Base-by-base conservation (phyloP, 2,888 invertebrate genomes). In the Metopia argyrocephala region DNA sequence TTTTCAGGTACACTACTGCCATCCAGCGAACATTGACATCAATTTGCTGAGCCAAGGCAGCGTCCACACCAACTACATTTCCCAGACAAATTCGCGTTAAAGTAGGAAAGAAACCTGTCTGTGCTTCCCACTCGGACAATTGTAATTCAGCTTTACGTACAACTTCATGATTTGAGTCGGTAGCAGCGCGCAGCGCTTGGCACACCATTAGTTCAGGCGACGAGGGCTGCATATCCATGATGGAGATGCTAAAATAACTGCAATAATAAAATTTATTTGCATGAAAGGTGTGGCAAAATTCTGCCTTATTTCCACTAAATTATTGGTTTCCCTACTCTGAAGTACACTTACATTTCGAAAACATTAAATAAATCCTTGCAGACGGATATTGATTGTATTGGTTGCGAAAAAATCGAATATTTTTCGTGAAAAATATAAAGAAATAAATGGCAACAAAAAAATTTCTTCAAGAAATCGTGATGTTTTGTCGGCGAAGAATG, bases 1-100 rank as follows among this genome's bases (percentile, higher is more conserved):
- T 98, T 90, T 98, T 98, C 86, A 98, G 94, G 89, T 95, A 98
- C 87, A 98, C 93, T 31, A 96, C 95, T 18, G 98, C 97, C 89
- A 98, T 93, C 96, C 97, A 97, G 84, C 98, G 93, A 0, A 97
- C 95, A 91, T 96, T 96, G 15, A 95, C 92, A 87, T 96, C 95
- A 12, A 87, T 62, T 9, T 86, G 84, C 31, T 80, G 84, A 9
- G 83, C 82, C 9, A 73, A 25, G 7, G 64, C 52, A 9, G 84
- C 61, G 7, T 75, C 71, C 0, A 76, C 62, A 7, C 69, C 82
- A 21, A 65, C 69, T 9, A 62, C 70, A 20, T 46, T 68, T 0
- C 70, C 25, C 7, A 83, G 52, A 25, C 78, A 78, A 62, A 83
- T 84, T 91, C 96, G 96, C 91, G 95, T 92, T 83, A 98, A 91